Evolutionary conservation across 2,888 invertebrate genomes (phyloP), one percentile per base, ranked within the genome.

Genomic region (Mycogona germanica): DNA sequence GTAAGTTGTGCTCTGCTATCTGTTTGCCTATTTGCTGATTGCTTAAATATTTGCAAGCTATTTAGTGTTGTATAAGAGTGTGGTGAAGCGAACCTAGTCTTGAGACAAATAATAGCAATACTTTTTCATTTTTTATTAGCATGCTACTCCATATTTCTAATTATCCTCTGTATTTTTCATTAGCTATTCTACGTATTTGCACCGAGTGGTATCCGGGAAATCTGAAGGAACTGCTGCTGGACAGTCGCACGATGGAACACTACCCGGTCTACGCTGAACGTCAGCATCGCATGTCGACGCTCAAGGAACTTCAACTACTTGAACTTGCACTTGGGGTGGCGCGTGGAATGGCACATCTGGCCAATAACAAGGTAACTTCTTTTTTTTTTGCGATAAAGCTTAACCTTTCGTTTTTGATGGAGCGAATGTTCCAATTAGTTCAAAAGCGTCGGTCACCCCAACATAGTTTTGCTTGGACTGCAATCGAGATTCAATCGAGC

Each of bases 281-380:
- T 53, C 73, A 75, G 56, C 76, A 78, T 48, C 55, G 63, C 41
- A 63, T 66, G 59, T 77, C 78, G 35, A 72, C 77, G 2, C 68
- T 82, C 26, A 74, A 76, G 1, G 84, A 84, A 67, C 74, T 73
- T 55, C 75, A 75, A 62, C 69, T 81, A 25, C 67, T 84, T 14
- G 77, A 80, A 63, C 75, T 80, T 63, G 76, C 80, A 55, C 72
- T 78, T 38, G 81, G 82, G 58, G 69, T 85, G n/a, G 77, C 80
- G 1, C 74, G 76, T 54, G 85, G 82, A 19, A 79, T 86, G 81
- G 77, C 79, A 50, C 81, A 82, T 67, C 69, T 86, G 53, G 76
- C 78, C 57, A 74, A 72, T 47, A 76, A 77, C 60, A 80, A 78
- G 69, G 79, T 85, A 57, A 35, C 46, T 7, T 26, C 12, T 30